Base-by-base conservation (phyloP, 2,797 vertebrate species). In the Chloroceryle amazona region DNA sequence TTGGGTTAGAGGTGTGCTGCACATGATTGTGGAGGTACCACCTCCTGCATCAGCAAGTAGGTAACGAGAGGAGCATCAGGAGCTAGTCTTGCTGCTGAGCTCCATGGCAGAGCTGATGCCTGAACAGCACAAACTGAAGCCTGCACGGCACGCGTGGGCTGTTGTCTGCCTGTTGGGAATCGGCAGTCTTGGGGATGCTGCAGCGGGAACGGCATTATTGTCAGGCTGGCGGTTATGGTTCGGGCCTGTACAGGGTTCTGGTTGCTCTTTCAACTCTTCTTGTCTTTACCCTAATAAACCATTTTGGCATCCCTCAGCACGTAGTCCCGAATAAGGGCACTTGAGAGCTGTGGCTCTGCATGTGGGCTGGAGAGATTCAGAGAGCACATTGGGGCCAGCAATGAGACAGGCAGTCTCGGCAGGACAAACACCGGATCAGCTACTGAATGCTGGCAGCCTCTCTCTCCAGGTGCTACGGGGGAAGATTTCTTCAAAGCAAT, bases 121-220 rank as follows among this genome's bases (percentile, higher is more conserved):
- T 22, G 26, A 62, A 23, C 11, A 49, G 66, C 39, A 25, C 25
- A 9, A 29, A 20, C 15, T 2, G 5, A 13, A 67, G 65, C 62
- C 33, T 17, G 12, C 3, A 1, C 14, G 8, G 41, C 0, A 0
- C 26, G 7, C 0, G 0, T 6, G 52, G 7, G 15, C 49, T 51
- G 49, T 26, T 14, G 7, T 61, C 47, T 0, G 0, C 3, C 65
- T 47, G n/a, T 67, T 72, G 60, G 29, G n/a, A 47, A 35, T 49
- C 33, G 7, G 37, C 22, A 42, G 31, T 41, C 57, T 9, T 61
- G 29, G 57, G 26, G 16, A 22, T 55, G 26, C 51, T 35, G 68
- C 65, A 21, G 23, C 42, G n/a, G 49, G 8, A 20, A 22, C 46
- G 13, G 6, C 0, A 0, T 29, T 25, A 4, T 4, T 39, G 10